phyloP scores from a whole-genome alignment of 2,888 invertebrate species.

The Acanthosepion esculentum region DNA sequence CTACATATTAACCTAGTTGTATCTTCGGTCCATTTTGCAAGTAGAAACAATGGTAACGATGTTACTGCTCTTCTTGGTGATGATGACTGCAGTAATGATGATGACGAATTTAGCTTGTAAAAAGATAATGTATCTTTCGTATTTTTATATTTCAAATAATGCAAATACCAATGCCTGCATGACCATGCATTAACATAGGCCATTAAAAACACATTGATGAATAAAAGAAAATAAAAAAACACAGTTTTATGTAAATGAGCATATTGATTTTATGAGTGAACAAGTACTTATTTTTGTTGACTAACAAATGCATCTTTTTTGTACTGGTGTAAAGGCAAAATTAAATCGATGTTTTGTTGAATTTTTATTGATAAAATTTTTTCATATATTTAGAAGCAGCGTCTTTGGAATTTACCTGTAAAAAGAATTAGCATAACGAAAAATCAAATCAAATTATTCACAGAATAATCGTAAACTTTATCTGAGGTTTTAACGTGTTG shows the following conservation, averaged over 20 bases:
- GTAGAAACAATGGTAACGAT: too few relatives aligned
- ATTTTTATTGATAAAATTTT: neutral
- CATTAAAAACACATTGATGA: neutral
- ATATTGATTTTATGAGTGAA: neutral
- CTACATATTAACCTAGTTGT: neutral
- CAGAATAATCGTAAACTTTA: neutral
- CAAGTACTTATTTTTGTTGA: neutral
- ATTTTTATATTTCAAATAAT: neutral
- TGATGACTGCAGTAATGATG: neutral
- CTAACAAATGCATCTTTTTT: neutral
- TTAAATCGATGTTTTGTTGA: neutral
- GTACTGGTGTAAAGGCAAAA: neutral
- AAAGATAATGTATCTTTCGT: neutral
- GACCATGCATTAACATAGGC: neutral
- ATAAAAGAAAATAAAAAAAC: neutral
- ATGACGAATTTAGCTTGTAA: neutral
- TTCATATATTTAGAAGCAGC: neutral
- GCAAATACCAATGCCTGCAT: neutral
- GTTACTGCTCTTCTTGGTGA: neutral
- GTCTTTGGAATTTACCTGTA: constrained; percentile 2
- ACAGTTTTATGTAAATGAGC: neutral
- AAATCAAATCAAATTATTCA: neutral
- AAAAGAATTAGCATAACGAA: neutral
- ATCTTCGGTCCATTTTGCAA: neutral
- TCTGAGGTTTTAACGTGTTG: neutral